Evolutionary conservation across 2,888 invertebrate genomes (phyloP).

Genomic region (Panopea generosa): DNA sequence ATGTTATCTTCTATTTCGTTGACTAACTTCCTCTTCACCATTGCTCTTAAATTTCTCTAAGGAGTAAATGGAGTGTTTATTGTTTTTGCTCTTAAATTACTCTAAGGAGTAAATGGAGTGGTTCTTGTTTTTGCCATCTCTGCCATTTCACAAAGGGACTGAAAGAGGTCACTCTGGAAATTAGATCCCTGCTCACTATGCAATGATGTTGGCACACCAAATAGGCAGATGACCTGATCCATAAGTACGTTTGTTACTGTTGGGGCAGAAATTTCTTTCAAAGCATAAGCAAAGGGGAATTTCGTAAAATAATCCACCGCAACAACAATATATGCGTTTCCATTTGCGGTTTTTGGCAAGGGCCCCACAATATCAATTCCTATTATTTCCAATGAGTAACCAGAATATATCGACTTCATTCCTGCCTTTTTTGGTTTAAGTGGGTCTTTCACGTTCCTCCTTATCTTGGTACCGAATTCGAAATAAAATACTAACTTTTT

Average conservation of each 20-base stretch:
- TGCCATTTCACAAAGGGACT: neutral
- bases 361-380: constrained; percentile 16
- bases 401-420: neutral
- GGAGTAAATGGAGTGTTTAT: constrained; percentile 17
- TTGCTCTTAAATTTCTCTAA: constrained; percentile 1
- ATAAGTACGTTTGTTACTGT: constrained; percentile 4
- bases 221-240: constrained; percentile 10
- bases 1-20: neutral
- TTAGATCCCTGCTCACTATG: constrained; percentile 11
- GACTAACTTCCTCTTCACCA: constrained; percentile 4
- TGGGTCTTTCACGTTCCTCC: constrained; percentile 7
- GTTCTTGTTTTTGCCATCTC: constrained; percentile 11
- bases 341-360: constrained; percentile 1
- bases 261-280: constrained; percentile 4
- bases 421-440: neutral
- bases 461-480: constrained; percentile 1
- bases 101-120: constrained; percentile 9
- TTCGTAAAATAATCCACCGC: constrained; percentile 9
- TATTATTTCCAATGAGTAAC: constrained; percentile 15
- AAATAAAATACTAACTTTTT: no score
- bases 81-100: constrained; percentile 2
- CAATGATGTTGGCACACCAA: constrained; percentile 3
- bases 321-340: constrained; percentile 7
- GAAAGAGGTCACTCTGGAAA: constrained; percentile 2
- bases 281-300: constrained; percentile 8